Percentiles rank a stretch among this genome's conserved stretches.
These are phyloP conservation scores for Plagodis dolabraria DNA, from an alignment of 2,888 invertebrate genomes.

Conservation along the genomic window DNA sequence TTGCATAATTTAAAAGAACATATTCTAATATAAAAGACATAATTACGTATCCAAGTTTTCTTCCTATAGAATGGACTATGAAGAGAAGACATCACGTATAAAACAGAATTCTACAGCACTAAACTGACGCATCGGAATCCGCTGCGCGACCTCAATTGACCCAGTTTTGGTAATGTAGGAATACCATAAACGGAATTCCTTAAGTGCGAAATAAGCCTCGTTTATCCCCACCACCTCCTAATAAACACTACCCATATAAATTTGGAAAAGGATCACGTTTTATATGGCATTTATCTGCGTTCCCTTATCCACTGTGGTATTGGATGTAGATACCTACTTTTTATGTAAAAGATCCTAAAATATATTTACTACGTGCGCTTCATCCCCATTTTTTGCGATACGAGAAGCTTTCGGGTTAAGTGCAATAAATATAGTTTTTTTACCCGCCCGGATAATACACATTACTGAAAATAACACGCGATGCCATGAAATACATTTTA, in stretches of 20 bases:
- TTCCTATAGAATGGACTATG: too few relatives aligned
- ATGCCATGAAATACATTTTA: too few relatives aligned
- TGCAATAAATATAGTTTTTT: slow-evolving; percentile 18
- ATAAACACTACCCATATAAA: slow-evolving; percentile 46
- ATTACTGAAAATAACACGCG: too few relatives aligned
- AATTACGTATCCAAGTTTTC: too few relatives aligned
- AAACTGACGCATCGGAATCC: slow-evolving; percentile 15
- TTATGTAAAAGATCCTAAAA: slow-evolving; percentile 40
- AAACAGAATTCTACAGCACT: slow-evolving; percentile 12
- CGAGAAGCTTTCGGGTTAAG: slow-evolving; percentile 15
- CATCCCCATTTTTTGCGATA: slow-evolving; percentile 14
- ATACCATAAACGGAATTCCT: slow-evolving; percentile 29
- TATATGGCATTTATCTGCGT: slow-evolving; percentile 41
- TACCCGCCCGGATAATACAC: slow-evolving; percentile 9
- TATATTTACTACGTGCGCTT: slow-evolving; percentile 34
- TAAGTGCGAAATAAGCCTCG: slow-evolving; percentile 36
- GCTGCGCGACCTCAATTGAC: slow-evolving; percentile 28
- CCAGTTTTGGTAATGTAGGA: slow-evolving; percentile 32
- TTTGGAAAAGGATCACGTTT: slow-evolving; percentile 46
- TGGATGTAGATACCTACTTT: slow-evolving; percentile 39
- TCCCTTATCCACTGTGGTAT: slow-evolving; percentile 37
- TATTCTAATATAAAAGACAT: too few relatives aligned
- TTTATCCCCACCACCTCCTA: slow-evolving; percentile 29
- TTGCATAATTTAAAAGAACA: too few relatives aligned
- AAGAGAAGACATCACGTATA: too few relatives aligned